A percentile compares a stretch with the other conserved stretches of the same genome.
phyloP scores from a whole-genome alignment of 30 jellyfish, hydroid and myxozoan genomes.

The Cassiopea xamachana region DNA sequence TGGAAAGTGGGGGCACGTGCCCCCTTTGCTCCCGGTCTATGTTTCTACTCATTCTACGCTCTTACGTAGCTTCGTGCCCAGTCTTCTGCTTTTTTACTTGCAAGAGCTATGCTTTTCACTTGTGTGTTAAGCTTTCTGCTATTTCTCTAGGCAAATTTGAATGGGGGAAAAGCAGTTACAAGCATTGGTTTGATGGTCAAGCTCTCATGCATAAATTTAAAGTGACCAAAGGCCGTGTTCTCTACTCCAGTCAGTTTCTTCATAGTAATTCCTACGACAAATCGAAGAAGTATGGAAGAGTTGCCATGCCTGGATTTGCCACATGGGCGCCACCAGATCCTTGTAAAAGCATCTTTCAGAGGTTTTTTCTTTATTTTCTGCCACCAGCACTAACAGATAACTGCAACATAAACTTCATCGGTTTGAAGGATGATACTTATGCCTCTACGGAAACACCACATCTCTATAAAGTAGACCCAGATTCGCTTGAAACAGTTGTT shows the following conservation, averaged over 20 bases:
- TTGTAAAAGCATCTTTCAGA: constrained; percentile 63
- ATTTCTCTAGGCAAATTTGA: constrained; percentile 45
- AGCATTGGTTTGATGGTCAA: constrained; percentile 67
- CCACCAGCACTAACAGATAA: constrained; percentile 64
- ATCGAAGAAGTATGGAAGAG: constrained; percentile 37
- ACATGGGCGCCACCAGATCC: constrained; percentile 83
- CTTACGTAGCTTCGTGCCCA: too few relatives aligned
- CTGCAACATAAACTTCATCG: constrained; percentile 50
- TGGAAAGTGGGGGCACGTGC: too few relatives aligned
- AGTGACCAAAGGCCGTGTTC: constrained; percentile 44
- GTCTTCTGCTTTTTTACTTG: too few relatives aligned
- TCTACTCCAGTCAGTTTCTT: constrained; percentile 54
- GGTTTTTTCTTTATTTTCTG: constrained; percentile 49
- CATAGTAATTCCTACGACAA: constrained; percentile 52
- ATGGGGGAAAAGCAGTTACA: constrained; percentile 63
- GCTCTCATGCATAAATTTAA: constrained; percentile 42
- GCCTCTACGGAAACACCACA: constrained; percentile 58
- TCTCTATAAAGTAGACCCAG: constrained; percentile 36
- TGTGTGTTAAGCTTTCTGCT: not conserved
- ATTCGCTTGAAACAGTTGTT: constrained; percentile 14
- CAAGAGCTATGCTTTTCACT: not conserved
- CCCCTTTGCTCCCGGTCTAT: too few relatives aligned
- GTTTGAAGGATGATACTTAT: constrained; percentile 38
- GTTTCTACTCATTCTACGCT: too few relatives aligned
- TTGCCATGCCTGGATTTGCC: constrained; percentile 50